phyloP scores from a whole-genome alignment of 2,888 invertebrate genomes.

The Eilema sororculum region DNA sequence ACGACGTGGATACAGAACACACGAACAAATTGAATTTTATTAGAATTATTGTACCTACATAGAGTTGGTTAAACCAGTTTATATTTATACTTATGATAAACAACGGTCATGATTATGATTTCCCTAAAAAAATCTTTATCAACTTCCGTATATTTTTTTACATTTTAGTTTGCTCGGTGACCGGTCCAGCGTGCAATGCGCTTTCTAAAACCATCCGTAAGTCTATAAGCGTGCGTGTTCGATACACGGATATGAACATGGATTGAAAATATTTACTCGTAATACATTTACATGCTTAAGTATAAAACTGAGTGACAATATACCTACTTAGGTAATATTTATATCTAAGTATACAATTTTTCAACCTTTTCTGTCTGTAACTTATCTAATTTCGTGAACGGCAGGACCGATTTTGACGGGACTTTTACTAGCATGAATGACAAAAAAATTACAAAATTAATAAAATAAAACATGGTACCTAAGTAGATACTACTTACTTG shows the following conservation, averaged over 20 bases:
- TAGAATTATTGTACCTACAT: neutral
- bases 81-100: neutral
- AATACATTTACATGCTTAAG: slow-evolving; percentile 25
- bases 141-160: slow-evolving; percentile 63
- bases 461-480: neutral
- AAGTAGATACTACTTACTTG: neutral
- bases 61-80: neutral
- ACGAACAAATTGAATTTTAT: neutral
- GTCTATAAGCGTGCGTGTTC: slow-evolving; percentile 70
- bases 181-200: slow-evolving; percentile 77
- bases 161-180: slow-evolving; percentile 68
- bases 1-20: slow-evolving; percentile 5
- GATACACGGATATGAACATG: slow-evolving; percentile 75
- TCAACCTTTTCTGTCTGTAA: too few relatives aligned
- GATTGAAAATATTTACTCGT: slow-evolving; percentile 59
- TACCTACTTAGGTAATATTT: slow-evolving; percentile 17
- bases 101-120: neutral
- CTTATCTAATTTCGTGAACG: too few relatives aligned
- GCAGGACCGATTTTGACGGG: too few relatives aligned
- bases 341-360: neutral
- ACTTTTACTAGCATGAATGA: too few relatives aligned
- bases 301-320: slow-evolving; percentile 27
- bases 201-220: slow-evolving; percentile 80
- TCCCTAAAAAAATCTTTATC: slow-evolving; percentile 42
- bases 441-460: neutral